Evolutionary conservation across 2,888 invertebrate genomes (phyloP).

Genomic region (Xylocampa areola): DNA sequence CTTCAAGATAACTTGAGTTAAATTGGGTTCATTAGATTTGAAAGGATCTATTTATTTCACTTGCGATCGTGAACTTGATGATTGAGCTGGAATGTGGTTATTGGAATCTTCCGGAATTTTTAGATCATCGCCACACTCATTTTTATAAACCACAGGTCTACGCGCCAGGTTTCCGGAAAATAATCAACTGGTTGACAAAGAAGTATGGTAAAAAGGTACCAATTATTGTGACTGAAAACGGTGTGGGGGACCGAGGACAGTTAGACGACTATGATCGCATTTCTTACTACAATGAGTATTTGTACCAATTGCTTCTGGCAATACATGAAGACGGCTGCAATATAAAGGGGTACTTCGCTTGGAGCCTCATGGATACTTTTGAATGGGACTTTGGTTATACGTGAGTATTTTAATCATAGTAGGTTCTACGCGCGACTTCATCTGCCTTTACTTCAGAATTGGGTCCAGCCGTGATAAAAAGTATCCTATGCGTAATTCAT

Average conservation of each 20-base stretch:
- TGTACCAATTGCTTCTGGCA: conserved; percentile 73
- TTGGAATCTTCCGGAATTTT: no score
- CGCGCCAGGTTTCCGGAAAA: conserved; percentile 91
- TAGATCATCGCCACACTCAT: no score
- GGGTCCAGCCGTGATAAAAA: no score
- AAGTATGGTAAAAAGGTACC: conserved; percentile 84
- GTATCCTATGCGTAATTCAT: no score
- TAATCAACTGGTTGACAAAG: conserved; percentile 90
- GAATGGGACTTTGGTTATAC: conserved; percentile 80
- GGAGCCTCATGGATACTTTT: conserved; percentile 90
- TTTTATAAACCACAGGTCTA: conserved; percentile 79
- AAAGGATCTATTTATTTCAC: no score
- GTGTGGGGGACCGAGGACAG: conserved; percentile 76
- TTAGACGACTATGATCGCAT: conserved; percentile 75
- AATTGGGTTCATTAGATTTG: no score
- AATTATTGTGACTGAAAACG: conserved; percentile 85
- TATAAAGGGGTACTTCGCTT: conserved; percentile 84
- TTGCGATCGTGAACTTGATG: no score
- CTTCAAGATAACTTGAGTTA: no score
- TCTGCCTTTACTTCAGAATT: no score
- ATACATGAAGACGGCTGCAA: conserved; percentile 73
- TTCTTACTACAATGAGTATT: conserved; percentile 69
- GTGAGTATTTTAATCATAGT: no score
- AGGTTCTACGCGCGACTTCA: no score
- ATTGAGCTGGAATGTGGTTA: no score